These are phyloP conservation scores for Pocillopora damicornis DNA, from an alignment of 64 coral and sea anemone genomes.

Conservation along the genomic window DNA sequence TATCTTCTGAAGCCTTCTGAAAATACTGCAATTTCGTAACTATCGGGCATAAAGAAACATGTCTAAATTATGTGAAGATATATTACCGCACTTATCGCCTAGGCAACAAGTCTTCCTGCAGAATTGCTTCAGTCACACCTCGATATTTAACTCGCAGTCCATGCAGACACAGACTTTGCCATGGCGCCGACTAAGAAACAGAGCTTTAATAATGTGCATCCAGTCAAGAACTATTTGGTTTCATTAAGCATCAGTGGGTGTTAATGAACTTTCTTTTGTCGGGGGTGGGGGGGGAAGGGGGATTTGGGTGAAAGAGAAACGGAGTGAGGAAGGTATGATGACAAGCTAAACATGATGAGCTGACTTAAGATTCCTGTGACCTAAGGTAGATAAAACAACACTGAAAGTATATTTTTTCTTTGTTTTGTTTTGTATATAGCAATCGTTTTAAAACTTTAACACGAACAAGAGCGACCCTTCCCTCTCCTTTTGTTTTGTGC, in stretches of 20 bases:
- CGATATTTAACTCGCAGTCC: background rate
- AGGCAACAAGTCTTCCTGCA: background rate
- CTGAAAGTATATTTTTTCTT: too few species aligned
- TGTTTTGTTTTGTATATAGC: too few species aligned
- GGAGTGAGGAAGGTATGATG: too few species aligned
- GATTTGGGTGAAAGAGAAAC: too few species aligned
- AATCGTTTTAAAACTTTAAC: too few species aligned
- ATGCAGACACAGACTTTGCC: background rate
- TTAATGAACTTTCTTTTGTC: constrained; percentile 14
- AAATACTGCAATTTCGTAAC: background rate
- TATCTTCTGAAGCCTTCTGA: background rate
- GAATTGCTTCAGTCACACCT: background rate
- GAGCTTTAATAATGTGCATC: constrained; percentile 17
- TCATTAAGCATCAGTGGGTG: background rate
- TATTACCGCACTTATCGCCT: background rate
- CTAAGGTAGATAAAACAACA: too few species aligned
- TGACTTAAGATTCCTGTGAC: too few species aligned
- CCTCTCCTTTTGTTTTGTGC: background rate
- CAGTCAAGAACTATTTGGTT: background rate
- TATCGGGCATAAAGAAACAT: background rate
- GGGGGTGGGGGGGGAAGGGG: too few species aligned
- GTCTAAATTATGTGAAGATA: background rate
- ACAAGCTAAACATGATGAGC: too few species aligned
- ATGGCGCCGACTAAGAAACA: background rate
- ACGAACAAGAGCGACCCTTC: too few species aligned